Evolutionary conservation across 2,113 vertebrate species (phyloP), one percentile per base, ranked within the genome.

Genomic region (Grallaria varia): DNA sequence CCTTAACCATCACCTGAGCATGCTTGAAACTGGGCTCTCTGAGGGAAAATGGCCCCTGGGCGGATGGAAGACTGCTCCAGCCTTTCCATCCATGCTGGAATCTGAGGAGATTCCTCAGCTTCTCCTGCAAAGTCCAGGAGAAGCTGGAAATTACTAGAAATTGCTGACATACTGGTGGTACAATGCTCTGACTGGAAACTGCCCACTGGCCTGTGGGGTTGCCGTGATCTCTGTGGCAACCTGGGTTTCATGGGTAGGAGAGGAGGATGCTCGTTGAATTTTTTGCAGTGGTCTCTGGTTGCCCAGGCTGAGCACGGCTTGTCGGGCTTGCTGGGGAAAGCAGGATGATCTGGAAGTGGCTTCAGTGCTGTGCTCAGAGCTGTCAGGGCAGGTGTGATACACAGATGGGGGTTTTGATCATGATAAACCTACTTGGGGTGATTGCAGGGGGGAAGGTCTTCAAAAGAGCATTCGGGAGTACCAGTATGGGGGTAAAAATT

Each of bases 401-500:
- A 18, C 4, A 14, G 7, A 5, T n/a, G 15, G 22, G 16, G 7
- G 13, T 18, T 81, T 14, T 77, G 25, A 24, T 49, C 2, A 1
- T 44, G n/a, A 27, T n/a, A 27, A 66, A 75, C 19, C 18, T 42
- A 12, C 31, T 35, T 73, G 39, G 30, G 40, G 20, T 15, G 19
- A 28, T 25, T 72, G 25, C 47, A 39, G 37, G 4, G 14, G 6
- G 5, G 8, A 45, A 44, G 19, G 1, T 78, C 39, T 68, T 42
- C 31, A 5, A 31, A 67, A 59, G 13, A 72, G 14, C 4, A 1
- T 60, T 91, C 2, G 4, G 20, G 30, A 42, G 44, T 40, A 47
- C 27, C 4, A 3, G 13, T 8, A 8, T 9, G 12, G 5, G 13
- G 1, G 3, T 2, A 10, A 16, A 17, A 63, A 56, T 50, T 3